Percentiles rank a stretch among this genome's conserved stretches.
Conservation (phyloP, 2,797 vertebrate genomes). For the Crenuchus spilurus region DNA sequence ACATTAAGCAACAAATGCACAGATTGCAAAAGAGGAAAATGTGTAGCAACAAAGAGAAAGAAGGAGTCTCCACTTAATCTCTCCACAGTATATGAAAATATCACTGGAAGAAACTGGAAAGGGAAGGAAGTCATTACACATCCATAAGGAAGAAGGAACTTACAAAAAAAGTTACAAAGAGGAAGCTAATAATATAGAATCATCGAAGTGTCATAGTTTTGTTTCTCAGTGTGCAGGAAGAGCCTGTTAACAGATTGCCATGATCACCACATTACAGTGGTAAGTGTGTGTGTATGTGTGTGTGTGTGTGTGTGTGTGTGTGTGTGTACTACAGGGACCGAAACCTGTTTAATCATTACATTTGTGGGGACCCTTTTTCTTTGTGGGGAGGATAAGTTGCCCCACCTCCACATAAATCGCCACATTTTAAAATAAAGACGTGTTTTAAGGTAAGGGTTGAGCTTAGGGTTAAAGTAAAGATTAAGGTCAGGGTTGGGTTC, state of each 20-base stretch:
- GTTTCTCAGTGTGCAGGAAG: not conserved
- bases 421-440: too few relatives aligned
- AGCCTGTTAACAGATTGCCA: not conserved
- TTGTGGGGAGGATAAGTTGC: too few relatives aligned
- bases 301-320: not conserved
- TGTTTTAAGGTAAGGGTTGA: too few relatives aligned
- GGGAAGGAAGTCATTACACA: conserved; percentile 25
- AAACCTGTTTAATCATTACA: too few relatives aligned
- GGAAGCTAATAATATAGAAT: conserved; percentile 5
- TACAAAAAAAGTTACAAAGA: conserved; percentile 17
- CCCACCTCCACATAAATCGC: too few relatives aligned
- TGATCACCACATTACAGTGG: too few relatives aligned
- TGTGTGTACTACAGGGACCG: too few relatives aligned
- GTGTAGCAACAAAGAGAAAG: not conserved
- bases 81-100: conserved; percentile 35
- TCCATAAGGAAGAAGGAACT: conserved; percentile 41
- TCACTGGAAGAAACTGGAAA: conserved; percentile 25
- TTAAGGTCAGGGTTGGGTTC: too few relatives aligned
- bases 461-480: too few relatives aligned
- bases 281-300: not conserved
- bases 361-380: too few relatives aligned
- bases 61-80: too few relatives aligned
- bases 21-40: conserved; percentile 4
- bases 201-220: not conserved
- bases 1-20: conserved; percentile 2